Evolutionary conservation across 30 jellyfish, hydroid and myxozoan genomes (phyloP), one percentile per base, ranked within the genome.

Genomic region (Rhopilema esculentum): DNA sequence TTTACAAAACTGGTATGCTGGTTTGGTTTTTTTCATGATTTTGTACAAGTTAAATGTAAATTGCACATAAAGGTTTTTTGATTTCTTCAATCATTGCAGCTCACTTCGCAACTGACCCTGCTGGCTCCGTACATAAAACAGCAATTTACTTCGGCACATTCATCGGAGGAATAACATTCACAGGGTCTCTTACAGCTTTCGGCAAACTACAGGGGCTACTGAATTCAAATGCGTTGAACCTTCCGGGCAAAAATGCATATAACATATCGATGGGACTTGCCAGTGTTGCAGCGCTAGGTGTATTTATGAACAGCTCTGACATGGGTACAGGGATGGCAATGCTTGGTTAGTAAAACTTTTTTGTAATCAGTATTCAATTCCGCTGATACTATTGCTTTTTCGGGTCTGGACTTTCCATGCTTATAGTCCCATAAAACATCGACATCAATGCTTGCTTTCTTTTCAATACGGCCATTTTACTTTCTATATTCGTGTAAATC

Each of bases 141-240:
- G 97, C 98, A 72, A 94, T 94, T 65, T 94, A 80, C 64, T 91
- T 97, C 28, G 98, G 98, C 7, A 89, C 98, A 23, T 94, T 94
- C 69, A 94, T 94, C 66, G 98, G 98, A 73, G 98, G 98, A 23
- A 64, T 94, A 30, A 94, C 98, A 28, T 94, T 94, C 80, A 94
- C 98, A 51, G 98, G 98, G 18, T 94, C 98, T 15, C 75, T 94
- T 53, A 94, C 98, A 63, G 98, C 98, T 8, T 94, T 94, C 79
- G 98, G 97, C 6, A 94, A 94, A 73, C 91, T 94, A 27, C 98
- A 94, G 81, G 98, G 98, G 19, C 93, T 94, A 20, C 91, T 94
- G 66, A 83, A 85, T 1, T 94, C 98, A 32, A 75, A 86, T 21
- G 96, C 98, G 0, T 84, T 94, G 62, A 68, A 88, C 79, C 88